Base-by-base conservation (phyloP, 2,113 vertebrate species). In the Pleuronectes platessa region DNA sequence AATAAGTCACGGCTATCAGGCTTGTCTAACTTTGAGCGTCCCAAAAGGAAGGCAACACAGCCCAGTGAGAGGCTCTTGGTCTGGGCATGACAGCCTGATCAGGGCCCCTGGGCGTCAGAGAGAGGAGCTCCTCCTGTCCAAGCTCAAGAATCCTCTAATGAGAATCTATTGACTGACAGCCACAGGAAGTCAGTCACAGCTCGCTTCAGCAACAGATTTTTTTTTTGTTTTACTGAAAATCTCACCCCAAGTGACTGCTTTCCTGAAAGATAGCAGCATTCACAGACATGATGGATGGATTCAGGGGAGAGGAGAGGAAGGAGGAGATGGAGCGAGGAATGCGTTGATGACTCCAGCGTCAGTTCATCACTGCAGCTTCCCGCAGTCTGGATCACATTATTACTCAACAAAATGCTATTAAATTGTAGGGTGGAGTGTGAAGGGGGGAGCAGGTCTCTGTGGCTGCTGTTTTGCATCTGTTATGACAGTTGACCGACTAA, bases 1-100 rank as follows among this genome's bases (percentile, higher is more conserved):
- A 90, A 86, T 87, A 84, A 90, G 56, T 70, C 85, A 84, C 78
- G 78, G 66, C 59, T 68, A 47, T 69, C 65, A 69, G 42, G 21
- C 54, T 79, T 45, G 40, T 82, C 61, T 67, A 63, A 35, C 69
- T 62, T 26, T 80, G 51, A 74, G 51, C 61, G 20, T 76, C 68
- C 63, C 79, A 74, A 69, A 61, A 80, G 79, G 40, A 74, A 64
- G 61, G 58, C 37, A 70, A 7, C 81, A 18, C 1, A 13, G 71
- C 58, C 68, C 74, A 79, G 73, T 3, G 78, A 74, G 73, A 81
- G 74, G 71, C 62, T 74, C 35, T 53, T 68, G 70, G 54, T 74
- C 69, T 10, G 85, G 65, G 68, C 81, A 73, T 85, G 49, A 75
- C 86, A 78, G 79, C 59, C 68, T 74, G 76, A 71, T 81, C 54